Conservation (phyloP, 2,888 invertebrate species). For the Dromius quadrimaculatus region DNA sequence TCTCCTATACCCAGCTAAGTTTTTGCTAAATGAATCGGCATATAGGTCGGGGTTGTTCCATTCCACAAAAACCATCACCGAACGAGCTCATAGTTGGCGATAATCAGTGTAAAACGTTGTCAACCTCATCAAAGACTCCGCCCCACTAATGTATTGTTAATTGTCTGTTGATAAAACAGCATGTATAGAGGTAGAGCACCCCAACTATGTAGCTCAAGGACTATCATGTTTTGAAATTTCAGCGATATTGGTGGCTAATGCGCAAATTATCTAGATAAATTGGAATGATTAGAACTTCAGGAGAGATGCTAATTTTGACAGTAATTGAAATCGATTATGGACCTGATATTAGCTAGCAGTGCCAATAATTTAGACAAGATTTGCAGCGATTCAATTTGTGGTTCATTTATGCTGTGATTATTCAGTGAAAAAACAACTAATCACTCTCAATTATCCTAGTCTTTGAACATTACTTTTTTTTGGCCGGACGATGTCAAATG, state of each 20-base stretch:
- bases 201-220: conserved; percentile 22
- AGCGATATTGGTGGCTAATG: conserved; percentile 32
- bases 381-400: no score
- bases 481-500: no score
- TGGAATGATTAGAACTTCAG: conserved; percentile 29
- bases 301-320: no score
- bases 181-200: conserved; percentile 14
- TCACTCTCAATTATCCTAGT: no score
- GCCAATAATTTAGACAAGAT: conserved; percentile 6
- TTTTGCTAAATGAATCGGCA: conserved; percentile 44
- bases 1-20: conserved; percentile 23
- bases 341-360: no score
- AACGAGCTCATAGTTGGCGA: conserved; percentile 31
- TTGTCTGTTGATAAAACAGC: conserved; percentile 27
- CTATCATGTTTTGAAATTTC: conserved; percentile 17
- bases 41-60: conserved; percentile 40
- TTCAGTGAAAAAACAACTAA: no score
- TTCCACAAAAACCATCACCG: conserved; percentile 3
- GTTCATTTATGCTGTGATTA: no score
- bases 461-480: no score
- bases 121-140: conserved; percentile 35
- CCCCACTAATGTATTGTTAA: conserved; percentile 46
- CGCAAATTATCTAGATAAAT: conserved; percentile 35
- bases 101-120: conserved; percentile 44
- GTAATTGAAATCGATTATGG: no score